Conservation (phyloP, 1,140 invertebrate genomes). For the Drosophila nigrodunni region DNA sequence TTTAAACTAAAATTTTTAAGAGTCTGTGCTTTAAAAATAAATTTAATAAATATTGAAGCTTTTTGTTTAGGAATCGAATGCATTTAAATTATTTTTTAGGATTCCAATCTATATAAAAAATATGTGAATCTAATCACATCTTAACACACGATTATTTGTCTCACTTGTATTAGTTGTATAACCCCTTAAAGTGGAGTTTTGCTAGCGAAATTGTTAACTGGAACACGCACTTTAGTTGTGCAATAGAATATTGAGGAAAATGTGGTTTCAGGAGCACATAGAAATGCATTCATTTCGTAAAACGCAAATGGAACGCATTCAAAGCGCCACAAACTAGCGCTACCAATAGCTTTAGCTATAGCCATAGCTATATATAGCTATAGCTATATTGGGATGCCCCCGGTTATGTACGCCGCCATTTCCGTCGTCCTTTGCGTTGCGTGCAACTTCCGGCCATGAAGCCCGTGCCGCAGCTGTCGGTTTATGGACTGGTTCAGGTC, state of each 20-base stretch:
- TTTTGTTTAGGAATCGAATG: too few relatives aligned
- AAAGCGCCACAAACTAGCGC: slow-evolving; percentile 64
- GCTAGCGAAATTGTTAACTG: not conserved
- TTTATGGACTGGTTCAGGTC: slow-evolving; percentile 13
- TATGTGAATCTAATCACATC: too few relatives aligned
- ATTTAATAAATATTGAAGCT: too few relatives aligned
- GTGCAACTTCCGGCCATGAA: slow-evolving; percentile 45
- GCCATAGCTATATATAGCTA: too few relatives aligned
- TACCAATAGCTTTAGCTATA: too few relatives aligned
- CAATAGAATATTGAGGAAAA: slow-evolving; percentile 19
- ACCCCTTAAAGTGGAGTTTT: not conserved
- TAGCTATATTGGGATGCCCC: slow-evolving; percentile 50
- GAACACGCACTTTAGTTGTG: not conserved
- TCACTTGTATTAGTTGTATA: too few relatives aligned
- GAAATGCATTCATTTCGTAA: slow-evolving; percentile 68
- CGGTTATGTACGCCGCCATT: slow-evolving; percentile 67
- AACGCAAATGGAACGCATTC: slow-evolving; percentile 66
- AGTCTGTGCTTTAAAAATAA: too few relatives aligned
- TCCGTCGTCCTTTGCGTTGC: slow-evolving; percentile 43
- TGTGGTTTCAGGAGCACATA: slow-evolving; percentile 38
- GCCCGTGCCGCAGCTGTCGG: slow-evolving; percentile 49
- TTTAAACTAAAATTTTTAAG: too few relatives aligned
- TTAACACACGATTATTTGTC: not conserved
- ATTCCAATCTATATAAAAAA: too few relatives aligned
- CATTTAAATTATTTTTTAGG: too few relatives aligned